Base-by-base conservation (phyloP, 2,888 invertebrate genomes). In the Dinocampus coccinellae region DNA sequence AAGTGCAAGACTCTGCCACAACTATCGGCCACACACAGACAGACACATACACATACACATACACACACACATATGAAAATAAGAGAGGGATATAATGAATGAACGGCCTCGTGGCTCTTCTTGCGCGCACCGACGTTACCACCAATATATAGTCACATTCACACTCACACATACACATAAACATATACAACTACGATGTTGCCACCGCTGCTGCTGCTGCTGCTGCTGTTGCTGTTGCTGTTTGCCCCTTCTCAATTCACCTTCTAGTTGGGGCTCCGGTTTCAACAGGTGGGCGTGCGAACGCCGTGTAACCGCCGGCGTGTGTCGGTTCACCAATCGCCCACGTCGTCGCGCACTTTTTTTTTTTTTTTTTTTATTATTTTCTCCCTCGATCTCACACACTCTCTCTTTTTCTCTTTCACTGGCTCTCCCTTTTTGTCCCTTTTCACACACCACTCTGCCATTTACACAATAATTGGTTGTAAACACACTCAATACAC, bases 251-350 rank as follows among this genome's bases (percentile, higher is more conserved):
- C 78, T 78, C 80, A 80, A 82, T 81, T 81, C 80, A 78, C 80
- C 81, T 76, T 75, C 75, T 73, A 76, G 77, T 73, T 76, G 76
- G 73, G 77, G 76, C 81, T 79, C 80, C 77, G 79, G 80, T 82
- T 84, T 85, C 85, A 87, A 87, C 87, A 87, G 87, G 86, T 86
- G 87, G 86, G 83, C 80, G 82, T 79, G 80, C 79, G 81, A 84
- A 84, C 82, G 82, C 84, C 80, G 73, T 81, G 75, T 75, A 77
- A 77, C 75, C 71, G 73, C 71, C 75, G 74, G 77, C 77, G 70
- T 76, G 75, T 76, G 76, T 77, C 76, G 74, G 75, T 72, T 73
- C 63, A 52, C 57, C 61, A 75, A 76, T 77, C 77, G 75, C 77
- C 77, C 77, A 77, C 77, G 76, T 75, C 70, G 77, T 64, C 73